Evolutionary conservation across 2,888 invertebrate species (phyloP), one percentile per base, ranked within the genome.

Genomic region (Tetanocera ferruginea): DNA sequence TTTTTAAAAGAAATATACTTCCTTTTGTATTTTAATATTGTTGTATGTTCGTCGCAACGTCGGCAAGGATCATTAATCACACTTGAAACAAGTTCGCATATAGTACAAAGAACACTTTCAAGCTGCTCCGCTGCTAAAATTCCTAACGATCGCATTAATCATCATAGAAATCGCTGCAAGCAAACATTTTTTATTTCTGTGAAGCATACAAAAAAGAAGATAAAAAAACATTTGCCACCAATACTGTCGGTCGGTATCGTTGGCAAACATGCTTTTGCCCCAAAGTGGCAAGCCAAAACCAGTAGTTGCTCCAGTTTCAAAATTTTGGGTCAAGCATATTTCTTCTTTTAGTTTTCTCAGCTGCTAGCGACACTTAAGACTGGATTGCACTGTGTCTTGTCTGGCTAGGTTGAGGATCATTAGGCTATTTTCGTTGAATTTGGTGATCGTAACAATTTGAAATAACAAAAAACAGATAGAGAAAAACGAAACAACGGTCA

Each of bases 271-370:
- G 69, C 6, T 69, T n/a, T n/a, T 49, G 43, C 9, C 69, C 19
- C 11, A 23, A 23, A 23, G 43, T 23, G 51, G 23, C 23, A 28
- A 55, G 43, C 49, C 49, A 75, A 75, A 67, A 75, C 67, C 75
- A 75, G 75, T 75, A 75, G 75, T 75, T 75, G 75, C 75, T 75
- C 75, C 75, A 75, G 67, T 67, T 69, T 75, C 43, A 17, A 3
- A 62, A 64, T 75, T 69, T 67, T 75, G 23, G 75, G 75, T 75
- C 75, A 75, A 66, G 67, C 55, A 37, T 49, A 17, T 49, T 49
- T 23, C 11, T 5, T n/a, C 11, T 37, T 37, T 66, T 34, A 17
- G 14, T 31, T 34, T 66, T 55, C 19, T 55, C 55, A 23, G n/a
- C 55, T 55, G n/a, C 55, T 31, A 64, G 17, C 25, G 31, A 49